Conservation (phyloP, 37 sponge, comb jelly and placozoan genomes). For the Oscarella lobularis region DNA sequence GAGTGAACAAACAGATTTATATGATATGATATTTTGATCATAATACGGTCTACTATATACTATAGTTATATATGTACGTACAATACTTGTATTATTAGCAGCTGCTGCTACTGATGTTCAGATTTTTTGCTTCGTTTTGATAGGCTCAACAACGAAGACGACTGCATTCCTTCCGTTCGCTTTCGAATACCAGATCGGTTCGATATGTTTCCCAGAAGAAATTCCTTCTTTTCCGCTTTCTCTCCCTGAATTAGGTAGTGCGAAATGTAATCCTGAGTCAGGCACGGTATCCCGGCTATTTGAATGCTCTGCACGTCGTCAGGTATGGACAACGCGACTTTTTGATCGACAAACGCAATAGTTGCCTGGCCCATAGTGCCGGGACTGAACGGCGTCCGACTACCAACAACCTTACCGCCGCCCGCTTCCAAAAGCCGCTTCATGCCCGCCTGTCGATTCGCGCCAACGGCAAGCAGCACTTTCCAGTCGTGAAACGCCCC, state of each 20-base stretch:
- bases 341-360: slow-evolving; percentile 12
- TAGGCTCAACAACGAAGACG: too few species aligned
- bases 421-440: slow-evolving; percentile 76
- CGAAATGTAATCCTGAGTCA: slow-evolving; percentile 81
- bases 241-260: slow-evolving; percentile 56
- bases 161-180: too few species aligned
- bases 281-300: slow-evolving; percentile 48
- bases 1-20: too few species aligned
- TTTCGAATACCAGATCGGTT: too few species aligned
- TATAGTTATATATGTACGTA: too few species aligned
- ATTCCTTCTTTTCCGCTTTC: too few species aligned
- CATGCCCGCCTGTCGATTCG: slow-evolving; percentile 36
- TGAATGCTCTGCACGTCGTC: slow-evolving; percentile 26
- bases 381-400: slow-evolving; percentile 3
- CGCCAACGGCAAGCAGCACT: slow-evolving; percentile 60
- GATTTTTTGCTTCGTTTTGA: too few species aligned
- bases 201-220: too few species aligned
- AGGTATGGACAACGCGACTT: not conserved
- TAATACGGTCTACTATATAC: too few species aligned
- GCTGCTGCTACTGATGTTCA: too few species aligned
- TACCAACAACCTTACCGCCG: slow-evolving; percentile 34
- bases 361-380: not conserved
- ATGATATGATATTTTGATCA: too few species aligned
- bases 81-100: too few species aligned
- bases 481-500: slow-evolving; percentile 79